These are phyloP conservation scores for Pterophyllum scalare DNA, from an alignment of 2,113 vertebrate species.

Conservation along the genomic window DNA sequence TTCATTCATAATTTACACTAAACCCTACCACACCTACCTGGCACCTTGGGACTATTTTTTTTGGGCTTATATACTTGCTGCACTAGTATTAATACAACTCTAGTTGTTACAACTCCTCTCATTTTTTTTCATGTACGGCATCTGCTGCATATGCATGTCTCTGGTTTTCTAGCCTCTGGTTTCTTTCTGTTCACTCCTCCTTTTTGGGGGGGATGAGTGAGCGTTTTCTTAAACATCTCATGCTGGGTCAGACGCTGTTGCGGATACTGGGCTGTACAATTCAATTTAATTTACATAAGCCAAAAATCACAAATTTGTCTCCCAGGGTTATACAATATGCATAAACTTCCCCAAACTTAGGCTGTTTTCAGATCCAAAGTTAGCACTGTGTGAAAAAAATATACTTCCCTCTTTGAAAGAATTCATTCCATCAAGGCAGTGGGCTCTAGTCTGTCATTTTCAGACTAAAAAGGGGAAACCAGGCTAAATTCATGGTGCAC, in stretches of 20 bases:
- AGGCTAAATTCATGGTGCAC: background rate
- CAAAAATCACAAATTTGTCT: background rate
- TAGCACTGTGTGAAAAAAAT: background rate
- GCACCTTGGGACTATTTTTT: background rate
- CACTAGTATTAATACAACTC: background rate
- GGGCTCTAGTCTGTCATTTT: background rate
- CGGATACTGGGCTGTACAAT: background rate
- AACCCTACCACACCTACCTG: background rate
- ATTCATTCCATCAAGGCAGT: background rate
- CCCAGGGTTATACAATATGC: background rate
- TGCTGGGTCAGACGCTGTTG: background rate
- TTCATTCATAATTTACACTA: background rate
- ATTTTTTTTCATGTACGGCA: background rate
- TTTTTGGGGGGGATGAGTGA: background rate
- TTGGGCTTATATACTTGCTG: background rate
- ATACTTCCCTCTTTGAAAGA: background rate
- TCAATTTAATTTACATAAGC: background rate
- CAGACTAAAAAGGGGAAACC: background rate
- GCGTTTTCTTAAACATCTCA: background rate
- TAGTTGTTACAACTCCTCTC: background rate
- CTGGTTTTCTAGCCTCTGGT: background rate
- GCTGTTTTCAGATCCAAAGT: background rate
- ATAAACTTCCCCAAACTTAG: background rate
- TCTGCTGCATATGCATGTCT: background rate
- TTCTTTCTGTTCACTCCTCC: background rate